Conservation (phyloP, 1,140 invertebrate species). For the silkworm (Bombyx mori) region DNA sequence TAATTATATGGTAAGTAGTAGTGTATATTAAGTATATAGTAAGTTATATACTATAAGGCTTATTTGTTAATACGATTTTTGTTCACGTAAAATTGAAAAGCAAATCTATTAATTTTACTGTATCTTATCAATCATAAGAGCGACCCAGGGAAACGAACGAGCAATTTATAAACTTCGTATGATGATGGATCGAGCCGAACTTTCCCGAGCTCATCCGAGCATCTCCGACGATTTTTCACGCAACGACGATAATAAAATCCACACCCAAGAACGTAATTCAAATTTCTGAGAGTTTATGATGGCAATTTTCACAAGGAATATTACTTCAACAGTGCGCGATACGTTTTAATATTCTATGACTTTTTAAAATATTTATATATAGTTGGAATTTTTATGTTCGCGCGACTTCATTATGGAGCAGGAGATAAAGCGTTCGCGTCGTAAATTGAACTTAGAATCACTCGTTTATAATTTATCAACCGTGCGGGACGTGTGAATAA, state of each 20-base stretch:
- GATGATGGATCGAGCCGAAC: conserved; percentile 42
- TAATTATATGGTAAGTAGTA: too few relatives aligned
- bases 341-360: conserved; percentile 57
- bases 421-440: conserved; percentile 3
- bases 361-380: conserved; percentile 61
- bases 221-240: conserved; percentile 7
- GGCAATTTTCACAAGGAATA: conserved; percentile 55
- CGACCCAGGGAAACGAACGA: conserved; percentile 24
- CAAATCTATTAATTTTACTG: too few relatives aligned
- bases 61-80: too few relatives aligned
- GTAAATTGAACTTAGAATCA: conserved; percentile 5
- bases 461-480: conserved; percentile 4
- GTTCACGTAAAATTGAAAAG: too few relatives aligned
- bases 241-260: conserved; percentile 40
- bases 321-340: conserved; percentile 44
- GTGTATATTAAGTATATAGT: too few relatives aligned
- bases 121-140: too few relatives aligned
- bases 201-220: background rate
- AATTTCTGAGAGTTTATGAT: conserved; percentile 50
- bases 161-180: conserved; percentile 64
- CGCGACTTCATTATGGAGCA: conserved; percentile 4
- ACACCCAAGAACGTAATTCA: conserved; percentile 56
- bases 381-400: conserved; percentile 9
- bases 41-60: too few relatives aligned
- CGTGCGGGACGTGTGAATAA: too few relatives aligned